Evolutionary conservation across 1,140 invertebrate species (phyloP).

Genomic region (Penaeus indicus): DNA sequence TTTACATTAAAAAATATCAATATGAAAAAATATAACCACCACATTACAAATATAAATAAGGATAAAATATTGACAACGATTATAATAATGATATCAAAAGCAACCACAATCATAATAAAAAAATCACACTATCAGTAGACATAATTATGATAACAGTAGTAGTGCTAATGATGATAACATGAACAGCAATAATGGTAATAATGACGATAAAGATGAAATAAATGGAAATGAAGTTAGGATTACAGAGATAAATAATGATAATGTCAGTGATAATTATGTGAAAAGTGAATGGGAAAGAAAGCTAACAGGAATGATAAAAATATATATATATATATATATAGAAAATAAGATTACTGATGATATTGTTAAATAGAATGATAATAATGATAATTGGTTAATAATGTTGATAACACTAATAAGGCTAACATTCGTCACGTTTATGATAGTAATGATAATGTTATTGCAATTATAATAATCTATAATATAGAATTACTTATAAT

Average conservation of each 20-base stretch:
- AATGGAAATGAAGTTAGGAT: constrained; percentile 6
- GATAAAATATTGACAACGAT: neutral
- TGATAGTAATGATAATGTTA: neutral
- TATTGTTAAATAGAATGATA: too few species aligned
- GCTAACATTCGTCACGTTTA: neutral
- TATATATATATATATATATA: too few species aligned
- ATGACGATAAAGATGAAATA: neutral
- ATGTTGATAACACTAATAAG: too few species aligned
- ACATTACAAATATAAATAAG: constrained; percentile 1
- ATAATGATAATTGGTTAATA: constrained; percentile 4
- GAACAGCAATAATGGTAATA: constrained; percentile 15
- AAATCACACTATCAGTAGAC: too few species aligned
- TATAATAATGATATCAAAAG: neutral
- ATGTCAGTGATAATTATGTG: too few species aligned
- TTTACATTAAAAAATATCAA: neutral
- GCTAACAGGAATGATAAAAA: too few species aligned
- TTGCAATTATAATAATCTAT: too few species aligned
- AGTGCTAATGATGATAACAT: constrained; percentile 19
- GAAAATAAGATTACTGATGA: too few species aligned
- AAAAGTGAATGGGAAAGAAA: too few species aligned
- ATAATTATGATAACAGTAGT: constrained; percentile 27
- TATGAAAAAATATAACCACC: too few species aligned
- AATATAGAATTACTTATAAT: too few species aligned
- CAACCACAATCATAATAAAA: too few species aligned
- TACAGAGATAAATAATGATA: constrained; percentile 2